Percentiles rank a stretch among this genome's conserved stretches.
These are phyloP conservation scores for Erynnis tages DNA, from an alignment of 2,888 invertebrate genomes.

Conservation along the genomic window DNA sequence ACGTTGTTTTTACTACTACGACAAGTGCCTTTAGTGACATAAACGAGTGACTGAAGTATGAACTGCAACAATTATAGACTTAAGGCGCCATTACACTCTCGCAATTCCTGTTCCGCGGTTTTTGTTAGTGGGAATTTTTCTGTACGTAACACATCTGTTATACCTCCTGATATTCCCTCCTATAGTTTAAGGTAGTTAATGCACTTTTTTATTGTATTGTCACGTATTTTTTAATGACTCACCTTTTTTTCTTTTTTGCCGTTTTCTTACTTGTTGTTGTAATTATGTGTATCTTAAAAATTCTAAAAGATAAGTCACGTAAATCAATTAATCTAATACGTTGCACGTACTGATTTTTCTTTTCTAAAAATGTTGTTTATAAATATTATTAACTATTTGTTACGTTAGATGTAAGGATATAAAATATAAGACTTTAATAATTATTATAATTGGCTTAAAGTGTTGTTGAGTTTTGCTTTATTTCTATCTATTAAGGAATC, in stretches of 20 bases:
- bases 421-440: slow-evolving; percentile 4
- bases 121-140: slow-evolving; percentile 17
- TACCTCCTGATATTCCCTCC: slow-evolving; percentile 26
- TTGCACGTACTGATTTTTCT: slow-evolving; percentile 13
- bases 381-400: background rate
- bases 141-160: slow-evolving; percentile 8
- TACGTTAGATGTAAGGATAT: slow-evolving; percentile 12
- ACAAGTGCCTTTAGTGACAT: slow-evolving; percentile 62
- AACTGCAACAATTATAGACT: slow-evolving; percentile 5
- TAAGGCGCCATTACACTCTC: slow-evolving; percentile 11
- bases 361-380: background rate
- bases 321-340: slow-evolving; percentile 5
- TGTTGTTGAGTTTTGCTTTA: slow-evolving; percentile 20
- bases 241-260: background rate
- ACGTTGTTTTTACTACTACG: slow-evolving; percentile 52
- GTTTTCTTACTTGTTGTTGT: slow-evolving; percentile 1
- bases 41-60: slow-evolving; percentile 28
- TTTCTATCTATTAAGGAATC: slow-evolving; percentile 27
- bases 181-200: slow-evolving; percentile 21
- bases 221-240: slow-evolving; percentile 2
- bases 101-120: slow-evolving; percentile 17
- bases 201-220: slow-evolving; percentile 17
- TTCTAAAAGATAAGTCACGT: slow-evolving; percentile 16
- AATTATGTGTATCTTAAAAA: slow-evolving; percentile 3
- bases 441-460: slow-evolving; percentile 8